Conservation (phyloP, 2,113 vertebrate genomes). For the Motacilla alba region DNA sequence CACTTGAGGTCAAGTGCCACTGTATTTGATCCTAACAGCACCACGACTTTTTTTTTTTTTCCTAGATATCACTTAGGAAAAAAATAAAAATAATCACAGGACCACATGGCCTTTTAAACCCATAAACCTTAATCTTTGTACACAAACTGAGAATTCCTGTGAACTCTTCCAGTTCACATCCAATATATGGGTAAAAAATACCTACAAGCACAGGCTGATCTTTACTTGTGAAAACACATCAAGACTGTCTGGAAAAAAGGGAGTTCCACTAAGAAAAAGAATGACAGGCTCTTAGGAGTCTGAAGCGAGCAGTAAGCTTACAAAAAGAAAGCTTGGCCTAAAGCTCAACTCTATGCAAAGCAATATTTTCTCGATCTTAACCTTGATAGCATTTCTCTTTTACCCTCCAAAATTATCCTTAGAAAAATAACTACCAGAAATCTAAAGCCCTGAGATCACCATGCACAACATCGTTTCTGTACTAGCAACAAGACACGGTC, state of each 20-base stretch:
- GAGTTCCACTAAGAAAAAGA: not conserved
- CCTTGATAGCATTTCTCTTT: not conserved
- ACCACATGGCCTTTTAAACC: not conserved
- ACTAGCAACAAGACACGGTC: not conserved
- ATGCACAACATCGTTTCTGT: fast-evolving
- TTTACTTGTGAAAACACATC: not conserved
- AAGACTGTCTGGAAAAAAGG: not conserved
- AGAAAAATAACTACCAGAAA: not conserved
- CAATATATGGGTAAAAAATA: not conserved
- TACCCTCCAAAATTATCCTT: not conserved
- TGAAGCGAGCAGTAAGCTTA: not conserved
- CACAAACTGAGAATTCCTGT: not conserved
- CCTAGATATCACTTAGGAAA: not conserved
- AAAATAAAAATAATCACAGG: not conserved
- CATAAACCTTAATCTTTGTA: not conserved
- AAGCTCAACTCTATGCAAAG: not conserved
- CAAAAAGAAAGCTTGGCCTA: not conserved
- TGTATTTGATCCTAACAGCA: not conserved
- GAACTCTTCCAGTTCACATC: not conserved
- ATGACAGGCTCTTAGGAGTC: not conserved
- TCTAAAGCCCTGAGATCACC: not conserved
- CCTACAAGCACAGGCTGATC: not conserved
- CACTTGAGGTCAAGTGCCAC: not conserved
- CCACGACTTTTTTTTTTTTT: not conserved
- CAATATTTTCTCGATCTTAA: not conserved